Base-by-base conservation (phyloP, 2,888 invertebrate genomes). In the Cheilosia vulpina region DNA sequence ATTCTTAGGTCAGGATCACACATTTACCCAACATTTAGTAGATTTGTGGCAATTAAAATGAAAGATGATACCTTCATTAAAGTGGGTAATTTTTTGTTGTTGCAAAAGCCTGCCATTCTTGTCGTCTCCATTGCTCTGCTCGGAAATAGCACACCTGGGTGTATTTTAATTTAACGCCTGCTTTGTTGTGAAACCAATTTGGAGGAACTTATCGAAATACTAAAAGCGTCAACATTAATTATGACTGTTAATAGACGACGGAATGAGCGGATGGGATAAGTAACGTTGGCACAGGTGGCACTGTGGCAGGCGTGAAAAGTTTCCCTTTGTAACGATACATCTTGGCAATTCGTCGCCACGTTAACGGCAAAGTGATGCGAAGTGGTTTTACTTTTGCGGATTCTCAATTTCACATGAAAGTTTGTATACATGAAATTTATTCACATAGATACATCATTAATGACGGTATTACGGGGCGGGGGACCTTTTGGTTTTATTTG, bases 171-270 rank as follows among this genome's bases (percentile, higher is more conserved):
- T 78, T 78, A 31, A 78, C 69, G 69, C 78, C 55, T 78, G 69
- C 63, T 63, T 71, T 78, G 57, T 69, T 71, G 31, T 24, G 31
- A 78, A 78, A 71, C 60, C 78, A 78, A 78, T 78, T 78, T 78
- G 57, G 47, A 63, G 41, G 27, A 71, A 69, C 69, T 78, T 71
- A 69, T 71, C 69, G 55, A 78, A 78, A 63, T 78, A 63, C 78
- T 71, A 27, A 78, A 62, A 63, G 69, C 50, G 78, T 55, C 78
- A 63, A 57, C 78, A 50, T 71, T 71, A 47, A 71, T 78, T 62
- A 78, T 71, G 78, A n/a, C 31, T 63, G 69, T 63, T 78, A 71
- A 71, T 71, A 47, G 58, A 52, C 60, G 68, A 58, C 45, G 15
- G 13, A n/a, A 34, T 15, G 19, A 34, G 57, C 13, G 38, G 27